These are phyloP conservation scores for Zosterops japonicus DNA, from an alignment of 2,113 vertebrate genomes.

Conservation along the genomic window DNA sequence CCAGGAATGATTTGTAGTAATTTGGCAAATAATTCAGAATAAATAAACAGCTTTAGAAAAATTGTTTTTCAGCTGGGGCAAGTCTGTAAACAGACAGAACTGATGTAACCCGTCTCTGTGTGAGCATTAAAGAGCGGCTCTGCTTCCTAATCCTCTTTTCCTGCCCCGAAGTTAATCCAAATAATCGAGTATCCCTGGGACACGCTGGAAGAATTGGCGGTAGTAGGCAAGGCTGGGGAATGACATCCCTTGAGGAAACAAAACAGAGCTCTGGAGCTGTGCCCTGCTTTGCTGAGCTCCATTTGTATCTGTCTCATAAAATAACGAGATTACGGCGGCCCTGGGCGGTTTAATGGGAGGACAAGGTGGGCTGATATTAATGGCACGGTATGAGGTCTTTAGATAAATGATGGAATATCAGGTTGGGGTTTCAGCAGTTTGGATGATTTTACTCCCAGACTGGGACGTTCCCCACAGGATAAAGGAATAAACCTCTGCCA, in stretches of 20 bases:
- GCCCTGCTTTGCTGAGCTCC: fast-evolving
- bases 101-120: background rate
- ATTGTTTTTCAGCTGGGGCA: background rate
- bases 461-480: fast-evolving
- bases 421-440: fast-evolving
- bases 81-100: background rate
- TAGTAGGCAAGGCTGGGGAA: background rate
- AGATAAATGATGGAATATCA: fast-evolving
- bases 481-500: fast-evolving
- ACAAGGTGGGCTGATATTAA: fast-evolving
- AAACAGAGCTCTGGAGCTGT: background rate
- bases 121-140: background rate
- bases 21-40: background rate
- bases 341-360: fast-evolving
- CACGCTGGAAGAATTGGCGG: background rate
- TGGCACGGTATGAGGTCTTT: fast-evolving
- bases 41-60: constrained; percentile 21
- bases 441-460: background rate
- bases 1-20: background rate
- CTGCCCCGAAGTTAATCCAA: background rate
- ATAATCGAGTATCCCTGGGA: background rate
- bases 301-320: background rate
- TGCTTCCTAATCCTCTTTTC: background rate
- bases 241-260: background rate
- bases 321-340: fast-evolving